Base-by-base conservation (phyloP, 2,888 invertebrate genomes). In the Thelaira solivaga region DNA sequence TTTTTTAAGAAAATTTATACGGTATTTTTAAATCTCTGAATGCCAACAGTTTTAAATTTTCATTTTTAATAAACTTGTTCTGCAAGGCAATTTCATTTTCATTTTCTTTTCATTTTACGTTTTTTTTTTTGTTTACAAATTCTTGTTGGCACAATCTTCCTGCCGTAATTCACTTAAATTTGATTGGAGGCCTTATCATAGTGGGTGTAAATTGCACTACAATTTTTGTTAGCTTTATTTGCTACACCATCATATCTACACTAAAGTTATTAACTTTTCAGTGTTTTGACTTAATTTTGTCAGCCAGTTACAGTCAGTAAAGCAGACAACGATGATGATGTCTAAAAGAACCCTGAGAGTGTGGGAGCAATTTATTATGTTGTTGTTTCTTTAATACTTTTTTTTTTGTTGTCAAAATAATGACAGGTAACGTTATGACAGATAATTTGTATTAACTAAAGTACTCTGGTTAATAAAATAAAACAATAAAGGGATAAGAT, bases 201-300 rank as follows among this genome's bases (percentile, higher is more conserved):
- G 81, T 82, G 83, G 83, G 83, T 83, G 83, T 83, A 83, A 83
- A 83, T 82, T 82, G 82, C 82, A 71, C 55, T 65, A 61, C 76
- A 82, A 81, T 81, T 82, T 81, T 29, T 45, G 26, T 36, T 65
- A 55, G 57, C 69, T 59, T 62, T 41, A 61, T 61, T 51, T 41
- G 34, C 24, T 34, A 16, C 34, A 61, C n/a, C 51, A 16, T 61
- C 43, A 34, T n/a, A n/a, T 61, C 59, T 34, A 16, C 22, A 29
- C 11, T 13, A 59, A 51, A 31, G 34, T 59, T 81, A 77, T 77
- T 77, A 79, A 80, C 74, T 53, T 67, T 76, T 80, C 73, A 81
- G 80, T 62, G 36, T 53, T 72, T 76, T 73, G 78, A 74, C 78
- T 78, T 78, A 69, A 74, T 78, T 78, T 72, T 73, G 76, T 67